Conservation (phyloP, 2,888 invertebrate genomes). For the Hoplodrina blanda region DNA sequence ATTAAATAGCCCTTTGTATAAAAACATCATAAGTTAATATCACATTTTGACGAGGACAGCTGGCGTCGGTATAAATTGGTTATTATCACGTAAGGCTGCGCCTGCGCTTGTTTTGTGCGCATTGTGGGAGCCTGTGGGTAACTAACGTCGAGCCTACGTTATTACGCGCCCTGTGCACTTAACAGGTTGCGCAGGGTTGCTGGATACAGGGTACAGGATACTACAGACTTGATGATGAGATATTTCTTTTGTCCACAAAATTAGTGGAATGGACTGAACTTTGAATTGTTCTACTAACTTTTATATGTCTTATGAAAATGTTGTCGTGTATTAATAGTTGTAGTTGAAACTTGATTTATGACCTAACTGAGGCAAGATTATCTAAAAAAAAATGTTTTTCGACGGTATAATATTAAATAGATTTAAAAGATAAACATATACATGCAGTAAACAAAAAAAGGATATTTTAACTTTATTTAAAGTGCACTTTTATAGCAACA, state of each 20-base stretch:
- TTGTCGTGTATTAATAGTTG: too few species aligned
- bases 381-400: neutral
- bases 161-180: slow-evolving; percentile 71
- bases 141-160: slow-evolving; percentile 76
- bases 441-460: slow-evolving; percentile 9
- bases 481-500: slow-evolving; percentile 52
- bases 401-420: neutral
- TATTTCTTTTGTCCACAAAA: neutral
- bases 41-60: slow-evolving; percentile 55
- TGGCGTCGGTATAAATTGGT: slow-evolving; percentile 62
- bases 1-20: slow-evolving; percentile 9
- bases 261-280: neutral
- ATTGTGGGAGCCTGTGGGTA: slow-evolving; percentile 66
- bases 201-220: neutral
- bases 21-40: slow-evolving; percentile 44
- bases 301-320: neutral
- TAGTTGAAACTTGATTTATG: neutral
- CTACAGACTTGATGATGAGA: neutral
- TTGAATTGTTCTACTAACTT: neutral
- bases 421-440: slow-evolving; percentile 12
- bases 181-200: slow-evolving; percentile 63
- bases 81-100: slow-evolving; percentile 66
- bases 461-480: slow-evolving; percentile 47
- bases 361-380: neutral
- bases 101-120: slow-evolving; percentile 60